Evolutionary conservation across 2,888 invertebrate species (phyloP), one percentile per base, ranked within the genome.

Genomic region (Tuberolachnus salignus): DNA sequence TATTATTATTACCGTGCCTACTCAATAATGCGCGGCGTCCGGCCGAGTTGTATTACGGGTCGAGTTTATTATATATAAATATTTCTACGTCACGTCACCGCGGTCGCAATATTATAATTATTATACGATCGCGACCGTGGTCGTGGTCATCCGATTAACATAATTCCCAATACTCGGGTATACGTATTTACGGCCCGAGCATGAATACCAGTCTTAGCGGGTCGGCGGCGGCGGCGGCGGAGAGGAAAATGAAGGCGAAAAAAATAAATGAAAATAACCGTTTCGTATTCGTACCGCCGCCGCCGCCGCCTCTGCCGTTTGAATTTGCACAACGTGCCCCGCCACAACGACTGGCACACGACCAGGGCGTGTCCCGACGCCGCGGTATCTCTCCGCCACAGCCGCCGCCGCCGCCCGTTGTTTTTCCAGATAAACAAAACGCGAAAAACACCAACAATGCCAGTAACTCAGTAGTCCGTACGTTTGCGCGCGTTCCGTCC

Each of bases 291-390:
- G 4, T 4, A 16, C 42, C 34, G 34, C 16, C 34, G 14, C 63
- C 59, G n/a, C 26, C 55, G 55, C 1, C 23, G 23, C 23, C 23
- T 21, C 14, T 16, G 9, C 23, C 70, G 57, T 71, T 71, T 23
- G 57, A 71, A 71, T 71, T 4, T 13, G 21, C 55, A 21, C 21
- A 4, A 34, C 59, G 49, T 61, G 46, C 72, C 59, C 26, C 19
- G 10, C 3, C 13, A n/a, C 3, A 0, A 26, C 67, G 51, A 51
- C 49, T 51, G 19, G 55, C 70, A 44, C 73, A 23, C 19, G 73
- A 66, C 66, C 57, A 66, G 75, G 75, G 75, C 75, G 75, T 75
- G 73, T 64, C 73, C 70, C 70, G 1, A 16, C 51, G 3, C 3
- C 49, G 49, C 34, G 34, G 34, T 34, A 34, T 34, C 34, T 4